A percentile compares a stretch with the other conserved stretches of the same genome.
Evolutionary conservation across 1,140 invertebrate genomes (phyloP).

Genomic region (Atta colombica): DNA sequence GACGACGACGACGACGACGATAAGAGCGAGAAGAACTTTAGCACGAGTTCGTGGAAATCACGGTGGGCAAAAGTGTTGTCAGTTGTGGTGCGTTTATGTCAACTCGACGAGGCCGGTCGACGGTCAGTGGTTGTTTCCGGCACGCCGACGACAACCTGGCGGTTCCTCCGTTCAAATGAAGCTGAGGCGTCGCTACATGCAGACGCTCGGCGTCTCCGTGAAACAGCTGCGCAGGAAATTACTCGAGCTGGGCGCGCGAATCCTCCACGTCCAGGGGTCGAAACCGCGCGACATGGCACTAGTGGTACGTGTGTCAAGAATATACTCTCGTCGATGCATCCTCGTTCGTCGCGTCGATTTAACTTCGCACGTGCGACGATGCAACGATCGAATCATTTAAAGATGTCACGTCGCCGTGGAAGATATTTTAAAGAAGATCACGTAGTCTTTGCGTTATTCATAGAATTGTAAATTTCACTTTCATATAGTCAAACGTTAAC

Average conservation of each 20-base stretch:
- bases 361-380: neutral
- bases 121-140: constrained; percentile 79
- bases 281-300: constrained; percentile 85
- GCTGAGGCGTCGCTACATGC: constrained; percentile 85
- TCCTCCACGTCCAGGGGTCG: constrained; percentile 83
- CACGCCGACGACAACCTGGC: constrained; percentile 83
- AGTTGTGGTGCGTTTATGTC: constrained; percentile 75
- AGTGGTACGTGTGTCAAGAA: constrained; percentile 80
- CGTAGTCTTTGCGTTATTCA: neutral
- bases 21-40: neutral
- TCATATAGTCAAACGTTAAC: neutral
- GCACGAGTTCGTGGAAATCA: constrained; percentile 27
- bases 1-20: neutral
- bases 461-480: neutral
- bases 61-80: constrained; percentile 41
- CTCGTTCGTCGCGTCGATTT: neutral
- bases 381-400: neutral
- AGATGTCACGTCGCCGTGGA: neutral
- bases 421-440: neutral
- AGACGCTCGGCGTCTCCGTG: constrained; percentile 86
- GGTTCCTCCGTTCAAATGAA: constrained; percentile 84
- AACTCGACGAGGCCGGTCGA: constrained; percentile 79
- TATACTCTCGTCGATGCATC: neutral
- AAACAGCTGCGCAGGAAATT: constrained; percentile 85
- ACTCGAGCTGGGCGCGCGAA: constrained; percentile 82